Base-by-base conservation (phyloP, 2,888 invertebrate genomes). In the Pterostichus madidus region DNA sequence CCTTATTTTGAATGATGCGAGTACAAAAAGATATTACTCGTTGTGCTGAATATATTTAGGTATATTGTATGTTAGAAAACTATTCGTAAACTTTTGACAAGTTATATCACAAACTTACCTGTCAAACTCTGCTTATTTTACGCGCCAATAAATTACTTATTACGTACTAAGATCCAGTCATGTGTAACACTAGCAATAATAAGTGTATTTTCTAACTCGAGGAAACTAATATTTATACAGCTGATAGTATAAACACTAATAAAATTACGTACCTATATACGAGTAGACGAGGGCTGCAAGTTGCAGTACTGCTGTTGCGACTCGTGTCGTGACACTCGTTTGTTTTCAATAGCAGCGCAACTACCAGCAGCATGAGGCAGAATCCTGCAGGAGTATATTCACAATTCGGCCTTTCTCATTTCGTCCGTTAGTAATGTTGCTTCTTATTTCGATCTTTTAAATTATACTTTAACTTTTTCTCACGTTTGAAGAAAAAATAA, bases 161-260 rank as follows among this genome's bases (percentile, higher is more conserved):
- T 59, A 56, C 8, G 13, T 17, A 5, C 13, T 13, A 49, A 49
- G 35, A 35, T 35, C 32, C 32, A 64, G 10, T 32, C 64, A 35
- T 64, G 64, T 64, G 35, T 64, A 64, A 11, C 5, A 13, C 17
- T 71, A 71, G 44, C 68, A 71, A 17, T 71, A 71, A 71, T 44
- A 39, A n/a, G 68, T 44, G 46, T 71, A 56, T 56, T 56, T 56
- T 71, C 68, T 17, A 13, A 39, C 5, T 7, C 8, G 68, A 39
- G 24, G 44, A 71, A 56, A 39, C 44, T 44, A 71, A 71, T 71
- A 71, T 71, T 71, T 71, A 39, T 71, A 24, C 39, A 71, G 68
- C 44, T 44, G 68, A 71, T 71, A 71, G 68, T 71, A 44, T 71
- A 71, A 71, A 71, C 68, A 71, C 39, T 44, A 71, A 71, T 71